These are phyloP conservation scores for Erythrolamprus reginae DNA, from an alignment of 2,113 vertebrate species.

Conservation along the genomic window DNA sequence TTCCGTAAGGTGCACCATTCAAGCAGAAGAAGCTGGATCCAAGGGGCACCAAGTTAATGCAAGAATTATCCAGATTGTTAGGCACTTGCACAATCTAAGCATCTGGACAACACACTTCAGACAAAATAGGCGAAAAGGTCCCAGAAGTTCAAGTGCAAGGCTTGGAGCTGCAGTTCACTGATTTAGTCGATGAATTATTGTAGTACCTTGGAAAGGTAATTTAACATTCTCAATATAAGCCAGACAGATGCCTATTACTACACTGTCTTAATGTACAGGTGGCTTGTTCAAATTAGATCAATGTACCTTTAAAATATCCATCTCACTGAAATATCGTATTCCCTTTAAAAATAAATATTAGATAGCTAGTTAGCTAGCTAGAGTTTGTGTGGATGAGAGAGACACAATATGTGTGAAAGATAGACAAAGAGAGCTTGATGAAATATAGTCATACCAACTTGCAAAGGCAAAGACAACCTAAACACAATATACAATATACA, in stretches of 20 bases:
- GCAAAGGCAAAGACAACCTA: not conserved
- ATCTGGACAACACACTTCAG: not conserved
- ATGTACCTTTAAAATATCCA: not conserved
- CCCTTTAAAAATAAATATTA: not conserved
- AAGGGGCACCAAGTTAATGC: conserved; percentile 14
- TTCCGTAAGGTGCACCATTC: conserved; percentile 9
- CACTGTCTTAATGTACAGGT: not conserved
- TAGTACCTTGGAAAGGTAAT: not conserved
- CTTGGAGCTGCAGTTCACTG: not conserved
- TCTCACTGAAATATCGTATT: not conserved
- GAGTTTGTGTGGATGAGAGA: not conserved
- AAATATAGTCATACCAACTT: not conserved
- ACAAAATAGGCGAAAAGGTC: not conserved
- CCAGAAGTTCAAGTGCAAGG: not conserved
- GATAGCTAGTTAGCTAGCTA: not conserved
- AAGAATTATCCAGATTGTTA: not conserved
- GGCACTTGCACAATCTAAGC: not conserved
- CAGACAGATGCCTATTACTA: not conserved
- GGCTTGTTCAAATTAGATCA: not conserved
- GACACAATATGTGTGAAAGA: not conserved
- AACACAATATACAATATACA: not conserved
- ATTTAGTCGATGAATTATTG: not conserved
- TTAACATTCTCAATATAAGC: not conserved
- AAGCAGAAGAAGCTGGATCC: conserved; percentile 20
- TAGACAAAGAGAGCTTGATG: not conserved